Evolutionary conservation across 1,140 invertebrate genomes (phyloP), one percentile per base, ranked within the genome.

Genomic region (Polypedilum vanderplanki): DNA sequence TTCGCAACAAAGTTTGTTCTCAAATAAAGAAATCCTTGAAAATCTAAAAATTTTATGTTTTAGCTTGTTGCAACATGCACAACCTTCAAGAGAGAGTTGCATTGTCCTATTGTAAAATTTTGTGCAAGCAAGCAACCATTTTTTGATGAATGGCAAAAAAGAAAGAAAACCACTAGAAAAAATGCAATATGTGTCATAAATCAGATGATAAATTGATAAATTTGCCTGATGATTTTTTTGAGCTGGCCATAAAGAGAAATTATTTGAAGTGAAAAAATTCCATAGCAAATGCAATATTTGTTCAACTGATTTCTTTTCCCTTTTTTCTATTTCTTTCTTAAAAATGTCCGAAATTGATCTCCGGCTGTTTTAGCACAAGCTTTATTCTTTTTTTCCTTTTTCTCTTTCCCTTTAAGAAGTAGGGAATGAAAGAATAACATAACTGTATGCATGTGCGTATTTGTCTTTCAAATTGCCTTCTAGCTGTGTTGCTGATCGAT

Each of bases 361-460:
- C 46, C 46, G 46, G 46, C 46, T 57, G 46, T 57, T 57, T 57
- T 57, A 57, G 46, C 46, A 57, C 46, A 57, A 57, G 46, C 46
- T 57, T 57, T 57, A 33, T 33, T n/a, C 46, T 57, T 57, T n/a
- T n/a, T n/a, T 57, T 46, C 41, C 41, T 46, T 46, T 7, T 46
- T 41, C 40, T 41, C 5, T 41, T 4, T 46, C 15, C 41, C 15
- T 46, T 15, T 9, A 33, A 33, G 24, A 33, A 3, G 24, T 3
- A 33, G 24, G 24, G 24, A 5, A 33, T 33, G 24, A 33, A 33
- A 33, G 24, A 33, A 33, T 33, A 33, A 33, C 46, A 57, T 57
- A 57, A 57, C 46, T 57, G 46, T 57, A 33, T 33, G 24, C 24
- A 33, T 33, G 24, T 33, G 24, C 5, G 24, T 33, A 33, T 33